A percentile compares a stretch with the other conserved stretches of the same genome.
These are phyloP conservation scores for Bellardia pandia DNA, from an alignment of 2,888 invertebrate species.

Conservation along the genomic window DNA sequence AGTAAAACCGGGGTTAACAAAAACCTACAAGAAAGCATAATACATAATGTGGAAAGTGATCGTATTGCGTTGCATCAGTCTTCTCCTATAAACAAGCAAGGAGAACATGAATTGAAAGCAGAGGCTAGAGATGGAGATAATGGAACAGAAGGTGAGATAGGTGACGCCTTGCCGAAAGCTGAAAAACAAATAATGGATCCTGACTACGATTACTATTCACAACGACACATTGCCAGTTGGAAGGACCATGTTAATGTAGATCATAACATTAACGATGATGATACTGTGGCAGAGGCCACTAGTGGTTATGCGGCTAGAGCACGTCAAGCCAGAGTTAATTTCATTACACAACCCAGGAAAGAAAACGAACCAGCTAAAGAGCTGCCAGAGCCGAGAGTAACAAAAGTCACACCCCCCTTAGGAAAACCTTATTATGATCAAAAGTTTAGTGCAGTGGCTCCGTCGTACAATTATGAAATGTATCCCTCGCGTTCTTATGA, in stretches of 20 bases:
- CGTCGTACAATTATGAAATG: conserved; percentile 77
- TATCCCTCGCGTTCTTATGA: conserved; percentile 83
- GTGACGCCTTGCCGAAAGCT: conserved; percentile 74
- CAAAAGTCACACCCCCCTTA: conserved; percentile 73
- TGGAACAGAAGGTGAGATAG: conserved; percentile 43
- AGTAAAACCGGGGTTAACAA: conserved; percentile 23
- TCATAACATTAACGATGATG: conserved; percentile 77
- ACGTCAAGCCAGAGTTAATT: conserved; percentile 88
- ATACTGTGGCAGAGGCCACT: conserved; percentile 85
- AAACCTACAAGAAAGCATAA: conserved; percentile 55
- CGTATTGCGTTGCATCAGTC: conserved; percentile 53
- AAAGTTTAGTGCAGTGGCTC: conserved; percentile 73
- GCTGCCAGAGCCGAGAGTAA: conserved; percentile 74
- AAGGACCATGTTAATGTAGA: conserved; percentile 79
- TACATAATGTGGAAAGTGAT: conserved; percentile 63
- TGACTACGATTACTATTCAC: conserved; percentile 85
- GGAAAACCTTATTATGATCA: conserved; percentile 74
- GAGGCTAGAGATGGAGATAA: conserved; percentile 66
- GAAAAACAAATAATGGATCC: conserved; percentile 84
- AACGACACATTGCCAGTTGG: conserved; percentile 82
- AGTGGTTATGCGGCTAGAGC: conserved; percentile 85
- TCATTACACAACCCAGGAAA: conserved; percentile 87
- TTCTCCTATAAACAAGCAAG: conserved; percentile 13
- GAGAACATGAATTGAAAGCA: conserved; percentile 70
- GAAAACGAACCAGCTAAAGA: conserved; percentile 74